Evolutionary conservation across 2,797 vertebrate species (phyloP).

Genomic region (Morelia viridis): DNA sequence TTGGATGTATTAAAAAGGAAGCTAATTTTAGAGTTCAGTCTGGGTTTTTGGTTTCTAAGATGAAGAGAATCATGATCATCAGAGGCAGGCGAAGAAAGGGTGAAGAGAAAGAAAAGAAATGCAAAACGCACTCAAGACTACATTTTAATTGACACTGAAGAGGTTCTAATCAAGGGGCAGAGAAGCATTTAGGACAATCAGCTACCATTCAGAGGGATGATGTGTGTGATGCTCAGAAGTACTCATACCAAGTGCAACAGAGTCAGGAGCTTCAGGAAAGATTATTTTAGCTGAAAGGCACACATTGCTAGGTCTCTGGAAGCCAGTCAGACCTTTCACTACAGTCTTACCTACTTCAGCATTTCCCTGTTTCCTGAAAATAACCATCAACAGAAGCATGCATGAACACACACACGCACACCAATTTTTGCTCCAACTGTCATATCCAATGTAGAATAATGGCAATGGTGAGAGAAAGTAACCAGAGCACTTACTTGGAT

Average conservation of each 20-base stretch:
- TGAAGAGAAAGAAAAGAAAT: conserved; percentile 53
- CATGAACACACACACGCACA: neutral
- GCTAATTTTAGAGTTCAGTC: conserved; percentile 46
- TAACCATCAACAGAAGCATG: neutral
- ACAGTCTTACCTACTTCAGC: neutral
- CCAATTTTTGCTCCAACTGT: neutral
- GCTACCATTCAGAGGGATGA: conserved; percentile 33
- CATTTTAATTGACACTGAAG: conserved; percentile 61
- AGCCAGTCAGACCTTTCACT: neutral
- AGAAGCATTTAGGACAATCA: conserved; percentile 50
- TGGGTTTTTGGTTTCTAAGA: conserved; percentile 54
- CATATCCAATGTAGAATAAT: neutral
- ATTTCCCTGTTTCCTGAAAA: neutral
- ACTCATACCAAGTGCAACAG: fast-evolving
- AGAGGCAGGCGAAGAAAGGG: neutral
- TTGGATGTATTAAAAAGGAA: conserved; percentile 49
- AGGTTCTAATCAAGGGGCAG: conserved; percentile 60
- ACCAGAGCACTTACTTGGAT: neutral
- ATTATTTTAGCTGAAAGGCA: fast-evolving
- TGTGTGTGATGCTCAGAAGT: neutral
- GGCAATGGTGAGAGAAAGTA: neutral
- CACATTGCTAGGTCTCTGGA: neutral
- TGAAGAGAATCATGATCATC: conserved; percentile 50
- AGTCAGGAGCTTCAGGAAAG: fast-evolving
- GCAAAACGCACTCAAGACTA: conserved; percentile 53